phyloP scores from a whole-genome alignment of 2,888 invertebrate species.

The Pyrochroa serraticornis region DNA sequence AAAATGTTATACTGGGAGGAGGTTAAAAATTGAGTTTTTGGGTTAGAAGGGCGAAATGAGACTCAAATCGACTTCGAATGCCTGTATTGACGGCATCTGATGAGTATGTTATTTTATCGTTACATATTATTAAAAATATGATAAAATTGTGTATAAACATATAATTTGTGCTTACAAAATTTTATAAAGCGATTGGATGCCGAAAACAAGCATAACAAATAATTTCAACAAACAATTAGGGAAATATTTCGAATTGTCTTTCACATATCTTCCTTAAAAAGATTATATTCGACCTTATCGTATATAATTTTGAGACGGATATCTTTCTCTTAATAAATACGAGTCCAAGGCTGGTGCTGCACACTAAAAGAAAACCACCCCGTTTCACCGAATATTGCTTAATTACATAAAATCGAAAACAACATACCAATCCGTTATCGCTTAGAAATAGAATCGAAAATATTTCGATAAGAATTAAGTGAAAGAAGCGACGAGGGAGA shows the following conservation, averaged over 20 bases:
- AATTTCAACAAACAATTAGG: conserved; percentile 40
- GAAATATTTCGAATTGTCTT: conserved; percentile 27
- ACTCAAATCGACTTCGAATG: conserved; percentile 10
- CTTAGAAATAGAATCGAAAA: no score
- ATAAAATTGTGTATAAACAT: conserved; percentile 59
- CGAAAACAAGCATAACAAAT: conserved; percentile 43
- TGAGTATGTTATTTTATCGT: conserved; percentile 27
- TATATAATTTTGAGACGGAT: conserved; percentile 18
- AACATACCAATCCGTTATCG: no score
- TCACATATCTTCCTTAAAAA: conserved; percentile 9
- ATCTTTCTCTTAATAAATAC: conserved; percentile 5
- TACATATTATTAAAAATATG: conserved; percentile 58
- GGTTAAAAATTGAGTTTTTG: no score
- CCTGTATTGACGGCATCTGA: conserved; percentile 24
- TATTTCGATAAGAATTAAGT: no score
- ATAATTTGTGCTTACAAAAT: conserved; percentile 58
- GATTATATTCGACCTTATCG: conserved; percentile 7
- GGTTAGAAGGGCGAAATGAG: no score
- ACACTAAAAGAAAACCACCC: no score
- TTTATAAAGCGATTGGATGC: conserved; percentile 48
- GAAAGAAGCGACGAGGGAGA: no score
- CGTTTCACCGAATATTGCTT: not conserved
- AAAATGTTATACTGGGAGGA: no score
- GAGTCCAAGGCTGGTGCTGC: conserved; percentile 14
- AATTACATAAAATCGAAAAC: not conserved